These are phyloP conservation scores for Sebastes nivosus DNA, from an alignment of 2,797 vertebrate species.

Conservation along the genomic window DNA sequence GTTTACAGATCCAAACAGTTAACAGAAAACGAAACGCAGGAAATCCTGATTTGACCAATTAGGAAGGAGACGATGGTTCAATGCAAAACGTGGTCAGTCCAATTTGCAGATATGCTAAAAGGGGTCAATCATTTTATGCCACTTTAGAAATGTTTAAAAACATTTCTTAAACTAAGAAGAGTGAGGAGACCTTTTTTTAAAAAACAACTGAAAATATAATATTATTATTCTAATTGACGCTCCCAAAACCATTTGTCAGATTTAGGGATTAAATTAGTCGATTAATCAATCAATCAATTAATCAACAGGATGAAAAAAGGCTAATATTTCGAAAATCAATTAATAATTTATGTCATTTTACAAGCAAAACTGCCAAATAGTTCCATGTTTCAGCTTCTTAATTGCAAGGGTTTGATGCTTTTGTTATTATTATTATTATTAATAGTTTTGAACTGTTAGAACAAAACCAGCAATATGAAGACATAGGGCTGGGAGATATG, in stretches of 20 bases:
- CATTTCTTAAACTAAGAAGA: background rate
- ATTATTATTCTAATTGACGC: background rate
- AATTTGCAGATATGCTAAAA: background rate
- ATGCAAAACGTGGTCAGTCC: background rate
- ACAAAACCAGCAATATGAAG: background rate
- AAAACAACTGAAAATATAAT: background rate
- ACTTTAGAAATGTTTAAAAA: background rate
- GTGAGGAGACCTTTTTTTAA: background rate
- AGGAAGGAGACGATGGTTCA: background rate
- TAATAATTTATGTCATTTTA: background rate
- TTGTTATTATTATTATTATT: background rate
- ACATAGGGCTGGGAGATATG: too few relatives aligned
- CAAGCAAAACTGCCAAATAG: background rate
- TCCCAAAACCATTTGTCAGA: background rate
- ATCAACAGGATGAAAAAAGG: background rate
- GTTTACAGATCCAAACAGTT: conserved; percentile 17
- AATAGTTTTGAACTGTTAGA: background rate
- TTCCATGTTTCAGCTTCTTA: background rate
- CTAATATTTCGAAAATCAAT: background rate
- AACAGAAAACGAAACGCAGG: conserved; percentile 5
- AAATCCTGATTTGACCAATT: background rate
- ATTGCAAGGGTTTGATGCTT: background rate
- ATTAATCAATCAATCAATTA: background rate
- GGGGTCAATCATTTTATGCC: background rate
- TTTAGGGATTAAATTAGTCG: background rate